Evolutionary conservation across 2,113 vertebrate genomes (phyloP), one percentile per base, ranked within the genome.

Genomic region (Pimephales promelas): DNA sequence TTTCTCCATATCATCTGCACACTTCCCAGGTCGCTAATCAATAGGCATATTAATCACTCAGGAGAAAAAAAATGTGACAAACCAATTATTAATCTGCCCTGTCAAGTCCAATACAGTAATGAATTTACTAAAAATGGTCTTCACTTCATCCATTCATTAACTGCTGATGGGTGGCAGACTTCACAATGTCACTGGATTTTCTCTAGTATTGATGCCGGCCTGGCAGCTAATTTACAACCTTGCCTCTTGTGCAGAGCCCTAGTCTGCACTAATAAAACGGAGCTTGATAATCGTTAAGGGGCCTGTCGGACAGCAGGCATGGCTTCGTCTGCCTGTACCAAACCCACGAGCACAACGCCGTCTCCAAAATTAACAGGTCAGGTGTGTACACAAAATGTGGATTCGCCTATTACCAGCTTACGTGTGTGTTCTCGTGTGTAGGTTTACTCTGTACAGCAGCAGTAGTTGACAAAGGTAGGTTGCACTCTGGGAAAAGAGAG

Each of bases 71-170:
- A 94, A 92, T 90, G 87, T 94, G 92, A 95, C 94, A 95, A 94
- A 95, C 90, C 93, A 94, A 94, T 94, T 94, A 95, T 94, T 94
- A 95, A 94, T 94, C 93, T 93, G 92, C 92, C 90, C 91, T 92
- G 92, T 94, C 94, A 91, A 92, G 91, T 93, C 92, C 93, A 94
- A 94, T 94, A 92, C 90, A 92, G 92, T 92, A 94, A 95, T 95
- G 92, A 94, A 95, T 95, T 95, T 94, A 95, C 92, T 94, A 92
- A 90, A 86, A 92, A 93, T 89, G 92, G 92, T 92, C 91, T 93
- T 92, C 92, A 94, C 92, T 94, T 91, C 91, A 93, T 94, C 92
- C 92, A 88, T 95, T 95, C 94, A 95, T 95, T 94, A 95, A 95
- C 91, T 95, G 92, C 92, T 94, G 94, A 94, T 93, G 92, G 93